Percentiles rank a stretch among this genome's conserved stretches.
Evolutionary conservation across 2,113 vertebrate species (phyloP).

Genomic region (Sylvicapra grimmia): DNA sequence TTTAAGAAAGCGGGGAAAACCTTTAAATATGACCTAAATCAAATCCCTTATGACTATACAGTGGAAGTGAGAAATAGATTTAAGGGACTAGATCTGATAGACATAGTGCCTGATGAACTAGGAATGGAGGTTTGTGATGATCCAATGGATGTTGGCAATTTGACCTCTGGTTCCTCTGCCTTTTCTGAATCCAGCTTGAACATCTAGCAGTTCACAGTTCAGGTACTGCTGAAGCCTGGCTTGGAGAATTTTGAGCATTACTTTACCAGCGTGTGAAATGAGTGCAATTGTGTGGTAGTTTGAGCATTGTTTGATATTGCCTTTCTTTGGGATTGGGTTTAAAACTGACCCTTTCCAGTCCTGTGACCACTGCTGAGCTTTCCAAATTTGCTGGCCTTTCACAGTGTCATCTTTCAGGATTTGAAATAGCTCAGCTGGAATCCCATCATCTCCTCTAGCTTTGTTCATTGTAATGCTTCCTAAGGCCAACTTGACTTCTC

Average conservation of each 20-base stretch:
- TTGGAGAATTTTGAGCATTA: neutral
- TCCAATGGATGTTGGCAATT: too few species aligned
- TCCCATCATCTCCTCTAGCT: neutral
- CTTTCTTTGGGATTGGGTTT: neutral
- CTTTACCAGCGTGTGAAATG: neutral
- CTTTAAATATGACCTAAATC: too few species aligned
- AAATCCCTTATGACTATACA: too few species aligned
- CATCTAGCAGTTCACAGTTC: too few species aligned
- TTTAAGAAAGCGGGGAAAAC: too few species aligned
- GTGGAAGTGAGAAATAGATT: too few species aligned
- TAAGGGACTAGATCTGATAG: too few species aligned
- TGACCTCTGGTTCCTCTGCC: too few species aligned
- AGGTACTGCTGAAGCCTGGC: neutral
- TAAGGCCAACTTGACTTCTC: neutral
- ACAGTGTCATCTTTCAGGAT: neutral
- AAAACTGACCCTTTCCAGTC: neutral
- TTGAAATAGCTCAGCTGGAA: neutral
- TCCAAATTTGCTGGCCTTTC: neutral
- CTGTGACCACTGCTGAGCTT: neutral
- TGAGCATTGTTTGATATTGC: neutral
- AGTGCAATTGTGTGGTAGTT: neutral
- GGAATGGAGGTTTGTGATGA: too few species aligned
- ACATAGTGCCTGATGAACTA: too few species aligned
- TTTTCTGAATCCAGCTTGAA: too few species aligned
- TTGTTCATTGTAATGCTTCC: neutral